These are phyloP conservation scores for Apodemus speciosus DNA, from an alignment of 2,113 vertebrate species.

Conservation along the genomic window DNA sequence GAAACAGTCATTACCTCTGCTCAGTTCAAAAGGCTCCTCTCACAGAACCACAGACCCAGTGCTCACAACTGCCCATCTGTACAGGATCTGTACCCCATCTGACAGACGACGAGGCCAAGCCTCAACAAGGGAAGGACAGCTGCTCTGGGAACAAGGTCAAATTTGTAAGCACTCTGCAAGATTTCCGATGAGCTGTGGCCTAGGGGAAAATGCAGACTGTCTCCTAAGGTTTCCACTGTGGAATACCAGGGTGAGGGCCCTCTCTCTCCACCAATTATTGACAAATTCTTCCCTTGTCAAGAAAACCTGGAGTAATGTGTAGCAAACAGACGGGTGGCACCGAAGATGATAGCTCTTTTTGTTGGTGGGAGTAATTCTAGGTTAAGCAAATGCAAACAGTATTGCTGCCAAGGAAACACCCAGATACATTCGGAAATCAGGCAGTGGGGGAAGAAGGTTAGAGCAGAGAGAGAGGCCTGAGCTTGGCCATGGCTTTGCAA, in stretches of 20 bases:
- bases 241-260: background rate
- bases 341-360: background rate
- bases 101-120: background rate
- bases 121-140: background rate
- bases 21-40: background rate
- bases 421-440: background rate
- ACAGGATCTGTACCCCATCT: background rate
- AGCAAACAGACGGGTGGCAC: background rate
- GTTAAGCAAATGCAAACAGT: background rate
- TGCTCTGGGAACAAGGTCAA: background rate
- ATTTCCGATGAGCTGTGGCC: background rate
- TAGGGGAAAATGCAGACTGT: background rate
- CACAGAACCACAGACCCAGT: background rate
- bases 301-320: background rate
- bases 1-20: background rate
- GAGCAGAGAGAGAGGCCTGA: background rate
- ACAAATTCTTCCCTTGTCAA: background rate
- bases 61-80: background rate
- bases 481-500: background rate
- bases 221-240: background rate
- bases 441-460: fast-evolving
- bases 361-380: background rate
- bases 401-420: no score
- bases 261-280: background rate
- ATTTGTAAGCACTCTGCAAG: background rate